A percentile compares a stretch with the other conserved stretches of the same genome.
Conservation (phyloP, 2,113 vertebrate genomes). For the Polypterus bichir region DNA sequence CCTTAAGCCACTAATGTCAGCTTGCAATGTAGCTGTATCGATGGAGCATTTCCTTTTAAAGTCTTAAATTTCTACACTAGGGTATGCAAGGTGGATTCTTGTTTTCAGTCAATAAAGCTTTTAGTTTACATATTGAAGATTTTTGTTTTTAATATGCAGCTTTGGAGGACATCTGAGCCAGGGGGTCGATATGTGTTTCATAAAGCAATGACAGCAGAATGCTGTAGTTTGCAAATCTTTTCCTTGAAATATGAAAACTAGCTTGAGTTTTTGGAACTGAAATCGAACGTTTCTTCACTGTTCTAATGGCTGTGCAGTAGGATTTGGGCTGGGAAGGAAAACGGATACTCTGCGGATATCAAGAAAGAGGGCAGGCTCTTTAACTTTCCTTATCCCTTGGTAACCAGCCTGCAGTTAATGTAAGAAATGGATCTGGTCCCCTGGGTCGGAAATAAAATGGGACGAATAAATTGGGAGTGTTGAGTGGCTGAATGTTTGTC, state of each 20-base stretch:
- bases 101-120: constrained; percentile 54
- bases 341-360: constrained; percentile 12
- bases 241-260: constrained; percentile 15
- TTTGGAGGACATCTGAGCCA: constrained; percentile 36
- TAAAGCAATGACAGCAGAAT: constrained; percentile 27
- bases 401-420: constrained; percentile 31
- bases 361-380: constrained; percentile 9
- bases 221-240: constrained; percentile 31
- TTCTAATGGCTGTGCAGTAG: constrained; percentile 14
- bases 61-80: constrained; percentile 24
- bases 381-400: constrained; percentile 27
- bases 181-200: constrained; percentile 26
- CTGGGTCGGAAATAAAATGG: constrained; percentile 28
- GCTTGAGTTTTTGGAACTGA: constrained; percentile 6
- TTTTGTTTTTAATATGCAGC: constrained; percentile 34
- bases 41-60: constrained; percentile 21
- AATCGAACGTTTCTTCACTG: constrained; percentile 19
- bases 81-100: constrained; percentile 28
- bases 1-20: constrained; percentile 21
- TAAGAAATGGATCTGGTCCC: constrained; percentile 28
- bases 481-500: constrained; percentile 26
- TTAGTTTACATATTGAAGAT: constrained; percentile 60
- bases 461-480: constrained; percentile 17
- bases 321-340: constrained; percentile 12
- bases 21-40: constrained; percentile 6